Evolutionary conservation across 2,797 vertebrate species (phyloP).

Genomic region (Myripristis murdjan): DNA sequence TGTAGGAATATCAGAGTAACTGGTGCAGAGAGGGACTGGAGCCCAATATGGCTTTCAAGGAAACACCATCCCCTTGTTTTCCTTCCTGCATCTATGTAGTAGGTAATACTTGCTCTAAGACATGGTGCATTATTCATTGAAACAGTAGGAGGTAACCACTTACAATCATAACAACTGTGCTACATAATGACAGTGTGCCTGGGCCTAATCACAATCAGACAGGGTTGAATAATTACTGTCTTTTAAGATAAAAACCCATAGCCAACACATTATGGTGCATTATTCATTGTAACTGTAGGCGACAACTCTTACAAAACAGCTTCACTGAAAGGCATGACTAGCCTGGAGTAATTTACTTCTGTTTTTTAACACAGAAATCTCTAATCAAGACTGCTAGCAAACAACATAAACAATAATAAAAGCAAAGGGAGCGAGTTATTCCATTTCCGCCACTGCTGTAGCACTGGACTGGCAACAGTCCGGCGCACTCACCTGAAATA

Average conservation of each 20-base stretch:
- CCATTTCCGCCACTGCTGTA: neutral
- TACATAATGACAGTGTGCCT: slow-evolving; percentile 11
- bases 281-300: slow-evolving; percentile 61
- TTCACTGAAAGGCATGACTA: neutral
- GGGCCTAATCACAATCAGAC: slow-evolving; percentile 19
- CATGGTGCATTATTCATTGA: slow-evolving; percentile 68
- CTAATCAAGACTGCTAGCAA: neutral
- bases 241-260: slow-evolving; percentile 16
- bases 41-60: slow-evolving; percentile 11
- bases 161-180: slow-evolving; percentile 10
- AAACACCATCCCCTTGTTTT: slow-evolving; percentile 34
- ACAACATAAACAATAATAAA: neutral
- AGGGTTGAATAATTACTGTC: slow-evolving; percentile 10
- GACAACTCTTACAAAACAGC: neutral
- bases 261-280: slow-evolving; percentile 24
- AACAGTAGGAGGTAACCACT: slow-evolving; percentile 46
- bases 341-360: neutral
- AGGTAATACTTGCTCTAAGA: slow-evolving; percentile 22
- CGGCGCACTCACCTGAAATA: slow-evolving; percentile 93
- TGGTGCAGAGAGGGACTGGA: neutral
- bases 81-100: slow-evolving; percentile 6
- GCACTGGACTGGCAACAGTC: neutral
- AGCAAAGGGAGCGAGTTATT: slow-evolving; percentile 26
- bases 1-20: slow-evolving; percentile 19
- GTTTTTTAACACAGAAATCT: neutral